phyloP scores from a whole-genome alignment of 2,888 invertebrate species.

The Agrochola lychnidis region DNA sequence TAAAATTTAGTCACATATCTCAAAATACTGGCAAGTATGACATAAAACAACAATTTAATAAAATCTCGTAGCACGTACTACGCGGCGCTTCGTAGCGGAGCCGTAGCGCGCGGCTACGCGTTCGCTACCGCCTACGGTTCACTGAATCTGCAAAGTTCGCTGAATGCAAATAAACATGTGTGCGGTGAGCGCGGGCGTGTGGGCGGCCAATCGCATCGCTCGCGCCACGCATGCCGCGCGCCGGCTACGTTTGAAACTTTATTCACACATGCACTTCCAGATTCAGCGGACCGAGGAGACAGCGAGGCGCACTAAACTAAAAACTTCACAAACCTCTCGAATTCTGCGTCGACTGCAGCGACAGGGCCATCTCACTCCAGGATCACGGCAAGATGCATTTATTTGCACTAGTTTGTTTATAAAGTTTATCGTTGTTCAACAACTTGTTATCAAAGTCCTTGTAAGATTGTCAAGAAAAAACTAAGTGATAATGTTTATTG shows the following conservation, averaged over 20 bases:
- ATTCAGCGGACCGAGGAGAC: slow-evolving; percentile 72
- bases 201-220: slow-evolving; percentile 84
- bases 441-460: slow-evolving; percentile 56
- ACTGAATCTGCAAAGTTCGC: slow-evolving; percentile 88
- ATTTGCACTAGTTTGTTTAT: slow-evolving; percentile 79
- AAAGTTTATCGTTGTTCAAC: slow-evolving; percentile 68
- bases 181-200: slow-evolving; percentile 79
- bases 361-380: slow-evolving; percentile 91
- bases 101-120: slow-evolving; percentile 85
- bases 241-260: slow-evolving; percentile 88
- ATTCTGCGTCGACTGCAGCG: slow-evolving; percentile 91
- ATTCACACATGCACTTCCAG: slow-evolving; percentile 81
- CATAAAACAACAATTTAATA: slow-evolving; percentile 32
- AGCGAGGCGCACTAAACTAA: slow-evolving; percentile 66
- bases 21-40: slow-evolving; percentile 44
- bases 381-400: slow-evolving; percentile 86
- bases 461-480: slow-evolving; percentile 50
- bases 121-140: slow-evolving; percentile 86
- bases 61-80: slow-evolving; percentile 73
- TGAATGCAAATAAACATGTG: slow-evolving; percentile 90
- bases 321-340: slow-evolving; percentile 87
- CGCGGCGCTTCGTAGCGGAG: slow-evolving; percentile 75
- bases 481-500: slow-evolving; percentile 57
- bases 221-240: slow-evolving; percentile 85
- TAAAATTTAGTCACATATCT: slow-evolving; percentile 37